Percentiles rank a stretch among this genome's conserved stretches.
Evolutionary conservation across 2,113 vertebrate species (phyloP).

Genomic region (Miniopterus natalensis): DNA sequence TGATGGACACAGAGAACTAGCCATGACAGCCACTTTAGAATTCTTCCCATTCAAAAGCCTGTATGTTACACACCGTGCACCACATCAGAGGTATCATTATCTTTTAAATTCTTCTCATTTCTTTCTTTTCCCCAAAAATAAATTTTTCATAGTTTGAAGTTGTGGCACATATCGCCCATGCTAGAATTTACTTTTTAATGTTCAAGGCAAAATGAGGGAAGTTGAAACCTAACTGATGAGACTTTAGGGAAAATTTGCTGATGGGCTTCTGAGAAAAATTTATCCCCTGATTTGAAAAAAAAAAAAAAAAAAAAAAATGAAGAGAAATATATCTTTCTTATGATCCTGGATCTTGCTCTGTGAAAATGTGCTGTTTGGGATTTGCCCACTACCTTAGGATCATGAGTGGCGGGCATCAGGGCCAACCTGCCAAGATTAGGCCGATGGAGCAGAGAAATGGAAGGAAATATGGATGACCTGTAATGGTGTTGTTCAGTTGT

Average conservation of each 20-base stretch:
- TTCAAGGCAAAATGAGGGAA: background rate
- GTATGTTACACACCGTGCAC: fast-evolving
- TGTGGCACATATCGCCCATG: background rate
- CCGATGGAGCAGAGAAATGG: background rate
- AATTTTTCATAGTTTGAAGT: background rate
- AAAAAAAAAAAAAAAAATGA: background rate
- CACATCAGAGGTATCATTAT: background rate
- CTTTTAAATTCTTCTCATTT: background rate
- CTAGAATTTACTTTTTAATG: background rate
- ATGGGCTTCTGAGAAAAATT: background rate
- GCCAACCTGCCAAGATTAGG: background rate
- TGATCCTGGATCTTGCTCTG: background rate
- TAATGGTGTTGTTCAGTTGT: background rate
- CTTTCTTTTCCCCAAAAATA: background rate
- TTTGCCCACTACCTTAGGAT: background rate
- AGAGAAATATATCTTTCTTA: background rate
- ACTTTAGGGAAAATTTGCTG: background rate
- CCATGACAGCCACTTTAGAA: background rate
- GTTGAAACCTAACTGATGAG: background rate
- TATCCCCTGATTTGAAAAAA: background rate
- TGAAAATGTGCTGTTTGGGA: background rate
- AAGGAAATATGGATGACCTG: background rate
- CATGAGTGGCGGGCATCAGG: background rate
- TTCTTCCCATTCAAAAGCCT: background rate
- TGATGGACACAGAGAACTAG: background rate